Conservation (phyloP, 23 tunicate genomes). For the Diplosoma virens region DNA sequence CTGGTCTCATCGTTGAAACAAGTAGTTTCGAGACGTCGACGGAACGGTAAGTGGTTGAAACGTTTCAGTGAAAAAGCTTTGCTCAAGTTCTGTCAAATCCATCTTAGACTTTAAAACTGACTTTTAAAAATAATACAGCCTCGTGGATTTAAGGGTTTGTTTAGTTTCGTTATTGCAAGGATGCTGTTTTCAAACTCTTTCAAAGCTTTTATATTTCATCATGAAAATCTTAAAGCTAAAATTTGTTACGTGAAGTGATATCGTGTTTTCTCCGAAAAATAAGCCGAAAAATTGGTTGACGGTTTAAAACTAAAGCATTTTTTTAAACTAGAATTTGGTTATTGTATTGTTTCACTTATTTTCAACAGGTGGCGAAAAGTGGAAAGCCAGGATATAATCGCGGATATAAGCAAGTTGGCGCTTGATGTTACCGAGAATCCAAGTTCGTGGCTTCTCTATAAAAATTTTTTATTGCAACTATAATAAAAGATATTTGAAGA, state of each 20-base stretch:
- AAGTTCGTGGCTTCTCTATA: conserved; percentile 19
- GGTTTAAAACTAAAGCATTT: not conserved
- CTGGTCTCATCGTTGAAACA: conserved; percentile 51
- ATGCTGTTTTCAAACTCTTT: too few relatives aligned
- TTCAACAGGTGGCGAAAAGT: conserved; percentile 67
- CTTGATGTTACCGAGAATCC: conserved; percentile 63
- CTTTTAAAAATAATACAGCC: too few relatives aligned
- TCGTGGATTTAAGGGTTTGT: too few relatives aligned
- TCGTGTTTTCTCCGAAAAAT: too few relatives aligned
- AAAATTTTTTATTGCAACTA: not conserved
- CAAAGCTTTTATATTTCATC: too few relatives aligned
- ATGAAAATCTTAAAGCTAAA: too few relatives aligned
- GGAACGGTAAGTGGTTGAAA: conserved; percentile 57
- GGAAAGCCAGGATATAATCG: conserved; percentile 71
- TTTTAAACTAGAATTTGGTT: not conserved
- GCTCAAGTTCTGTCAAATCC: too few relatives aligned
- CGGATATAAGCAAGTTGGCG: conserved; percentile 60
- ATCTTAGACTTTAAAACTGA: too few relatives aligned
- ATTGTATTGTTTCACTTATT: not conserved
- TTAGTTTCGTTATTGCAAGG: too few relatives aligned
- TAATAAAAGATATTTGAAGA: not conserved
- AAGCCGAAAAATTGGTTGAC: not conserved
- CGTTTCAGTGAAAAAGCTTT: too few relatives aligned
- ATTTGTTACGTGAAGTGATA: too few relatives aligned
- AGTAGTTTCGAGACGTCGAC: conserved; percentile 33